Base-by-base conservation (phyloP, 2,888 invertebrate species). In the Calameuta idolon region DNA sequence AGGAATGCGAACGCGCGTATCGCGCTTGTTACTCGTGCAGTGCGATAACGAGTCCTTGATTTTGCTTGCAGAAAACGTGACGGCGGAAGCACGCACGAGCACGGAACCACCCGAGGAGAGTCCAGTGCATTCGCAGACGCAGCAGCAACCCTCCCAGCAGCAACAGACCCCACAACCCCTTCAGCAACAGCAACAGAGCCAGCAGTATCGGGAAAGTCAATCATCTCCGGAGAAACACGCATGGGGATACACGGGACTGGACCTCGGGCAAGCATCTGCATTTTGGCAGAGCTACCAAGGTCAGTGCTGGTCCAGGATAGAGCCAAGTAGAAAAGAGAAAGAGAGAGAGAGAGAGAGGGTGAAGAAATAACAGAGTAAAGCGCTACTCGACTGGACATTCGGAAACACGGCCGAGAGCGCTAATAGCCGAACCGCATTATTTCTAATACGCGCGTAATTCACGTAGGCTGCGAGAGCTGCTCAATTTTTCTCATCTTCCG, bases 271-370 rank as follows among this genome's bases (percentile, higher is more conserved):
- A 69, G 95, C 96, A 33, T 89, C 91, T 75, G 97, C 97, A 73
- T 97, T 97, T 92, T 97, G 97, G 97, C 97, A 97, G 91, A 97
- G 97, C 92, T 97, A 97, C 92, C 97, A 97, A 90, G 97, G 97
- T 97, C 91, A 94, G 95, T 91, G 81, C 55, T 55, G 23, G 9
- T 55, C 23, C 55, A 3, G 5, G 77, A 15, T 15, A 76, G 71
- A 69, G 23, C 69, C 15, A 30, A 69, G 15, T 23, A 34, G 75
- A 73, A 31, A 15, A 34, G 35, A 75, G 74, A 34, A 4, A 40
- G 12, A 37, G 37, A 34, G 34, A 30, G 69, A 55, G 35, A 40
- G 74, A 31, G 15, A 5, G 1, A 15, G 40, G 15, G 15, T 69
- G 37, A 35, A 68, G 69, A 69, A 76, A 76, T 76, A 76, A 76